Conservation (phyloP, 2,113 vertebrate genomes). For the Pyxicephalus adspersus region DNA sequence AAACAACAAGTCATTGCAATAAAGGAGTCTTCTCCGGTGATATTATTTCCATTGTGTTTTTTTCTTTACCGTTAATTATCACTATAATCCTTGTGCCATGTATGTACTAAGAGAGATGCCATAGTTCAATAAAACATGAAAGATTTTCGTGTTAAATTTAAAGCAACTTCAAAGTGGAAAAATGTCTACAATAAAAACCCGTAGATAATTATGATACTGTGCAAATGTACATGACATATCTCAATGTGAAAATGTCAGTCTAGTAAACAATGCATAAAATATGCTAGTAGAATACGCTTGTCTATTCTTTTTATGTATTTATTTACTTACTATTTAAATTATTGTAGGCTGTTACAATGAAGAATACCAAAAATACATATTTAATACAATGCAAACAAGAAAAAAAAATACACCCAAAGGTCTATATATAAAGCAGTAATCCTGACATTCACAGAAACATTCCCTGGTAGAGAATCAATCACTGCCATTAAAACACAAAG, state of each 20-base stretch:
- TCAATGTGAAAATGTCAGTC: background rate
- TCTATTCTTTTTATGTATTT: background rate
- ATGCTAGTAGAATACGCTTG: background rate
- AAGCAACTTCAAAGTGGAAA: background rate
- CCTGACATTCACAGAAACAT: too few species aligned
- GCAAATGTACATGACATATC: too few species aligned
- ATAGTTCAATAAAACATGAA: background rate
- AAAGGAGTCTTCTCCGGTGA: background rate
- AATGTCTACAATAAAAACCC: background rate
- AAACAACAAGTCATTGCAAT: constrained; percentile 23
- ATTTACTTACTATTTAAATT: background rate
- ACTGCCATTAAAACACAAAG: too few species aligned
- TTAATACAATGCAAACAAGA: too few species aligned
- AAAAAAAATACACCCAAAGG: too few species aligned
- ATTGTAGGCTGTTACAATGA: too few species aligned
- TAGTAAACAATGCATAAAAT: background rate
- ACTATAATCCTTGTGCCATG: background rate
- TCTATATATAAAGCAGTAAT: too few species aligned
- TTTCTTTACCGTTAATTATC: background rate
- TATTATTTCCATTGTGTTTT: background rate
- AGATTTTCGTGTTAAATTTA: background rate
- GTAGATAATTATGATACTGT: background rate
- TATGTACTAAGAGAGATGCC: background rate
- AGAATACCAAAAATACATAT: too few species aligned
- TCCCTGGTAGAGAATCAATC: too few species aligned